Evolutionary conservation across 2,888 invertebrate species (phyloP).

Genomic region (Andricus quercusramuli): DNA sequence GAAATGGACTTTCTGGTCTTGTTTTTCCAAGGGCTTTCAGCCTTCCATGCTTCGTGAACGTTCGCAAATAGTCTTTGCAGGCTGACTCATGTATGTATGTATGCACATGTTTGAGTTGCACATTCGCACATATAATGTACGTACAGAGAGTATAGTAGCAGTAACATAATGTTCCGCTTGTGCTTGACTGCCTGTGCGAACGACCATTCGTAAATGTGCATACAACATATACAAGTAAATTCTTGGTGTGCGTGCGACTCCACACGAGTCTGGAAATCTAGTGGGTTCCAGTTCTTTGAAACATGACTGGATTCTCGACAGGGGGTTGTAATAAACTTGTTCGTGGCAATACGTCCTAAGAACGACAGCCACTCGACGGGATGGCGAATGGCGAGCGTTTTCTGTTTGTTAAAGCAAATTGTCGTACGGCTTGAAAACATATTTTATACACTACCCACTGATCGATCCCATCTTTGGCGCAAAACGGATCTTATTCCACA

Average conservation of each 20-base stretch:
- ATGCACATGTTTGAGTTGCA: no score
- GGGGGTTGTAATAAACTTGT: conserved; percentile 51
- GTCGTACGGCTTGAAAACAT: conserved; percentile 8
- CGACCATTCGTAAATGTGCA: neutral
- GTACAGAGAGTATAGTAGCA: neutral
- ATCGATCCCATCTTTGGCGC: neutral
- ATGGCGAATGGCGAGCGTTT: neutral
- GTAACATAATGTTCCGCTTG: conserved; percentile 23
- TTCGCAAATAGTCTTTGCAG: conserved; percentile 33
- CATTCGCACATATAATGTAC: neutral
- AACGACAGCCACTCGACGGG: conserved; percentile 33
- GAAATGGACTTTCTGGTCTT: conserved; percentile 40
- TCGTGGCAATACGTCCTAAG: conserved; percentile 45
- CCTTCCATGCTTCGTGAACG: conserved; percentile 32
- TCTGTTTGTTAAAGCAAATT: conserved; percentile 43
- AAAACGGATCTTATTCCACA: neutral
- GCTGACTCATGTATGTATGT: conserved; percentile 6
- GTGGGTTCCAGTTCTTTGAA: conserved; percentile 37
- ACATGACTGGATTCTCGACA: conserved; percentile 41
- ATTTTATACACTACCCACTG: conserved; percentile 6
- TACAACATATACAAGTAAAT: neutral
- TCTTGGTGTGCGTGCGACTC: neutral
- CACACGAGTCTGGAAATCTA: conserved; percentile 31
- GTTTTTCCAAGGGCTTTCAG: conserved; percentile 36
- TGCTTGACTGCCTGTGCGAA: neutral